These are phyloP conservation scores for Hestina assimilis DNA, from an alignment of 1,140 invertebrate genomes.

Conservation along the genomic window DNA sequence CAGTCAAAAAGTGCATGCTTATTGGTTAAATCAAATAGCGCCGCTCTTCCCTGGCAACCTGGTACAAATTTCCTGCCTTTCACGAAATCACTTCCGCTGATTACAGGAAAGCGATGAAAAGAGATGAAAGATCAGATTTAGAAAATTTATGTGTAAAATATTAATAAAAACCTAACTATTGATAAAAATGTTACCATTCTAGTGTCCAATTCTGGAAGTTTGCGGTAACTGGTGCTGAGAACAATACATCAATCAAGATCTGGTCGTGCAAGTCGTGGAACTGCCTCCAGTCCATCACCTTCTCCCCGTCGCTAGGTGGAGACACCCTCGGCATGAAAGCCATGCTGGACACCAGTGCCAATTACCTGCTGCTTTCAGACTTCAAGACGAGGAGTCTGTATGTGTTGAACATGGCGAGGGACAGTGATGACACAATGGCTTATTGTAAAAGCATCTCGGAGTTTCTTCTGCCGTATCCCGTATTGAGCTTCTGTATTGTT, in stretches of 20 bases:
- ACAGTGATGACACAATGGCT: constrained; percentile 50
- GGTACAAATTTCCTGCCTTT: too few species aligned
- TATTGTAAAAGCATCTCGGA: constrained; percentile 85
- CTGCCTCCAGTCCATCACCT: constrained; percentile 93
- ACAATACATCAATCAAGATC: constrained; percentile 94
- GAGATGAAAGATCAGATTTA: too few species aligned
- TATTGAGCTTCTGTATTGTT: constrained; percentile 91
- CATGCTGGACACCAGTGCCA: constrained; percentile 88
- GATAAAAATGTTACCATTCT: constrained; percentile 23
- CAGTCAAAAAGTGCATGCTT: too few species aligned
- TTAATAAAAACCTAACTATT: background rate
- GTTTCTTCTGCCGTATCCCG: constrained; percentile 89
- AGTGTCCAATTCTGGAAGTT: constrained; percentile 96
- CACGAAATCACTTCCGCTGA: too few species aligned
- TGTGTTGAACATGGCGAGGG: constrained; percentile 83
- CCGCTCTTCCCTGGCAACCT: too few species aligned
- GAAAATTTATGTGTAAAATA: too few species aligned
- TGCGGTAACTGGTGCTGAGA: constrained; percentile 92
- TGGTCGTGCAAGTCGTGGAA: constrained; percentile 97
- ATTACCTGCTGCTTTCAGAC: constrained; percentile 91
- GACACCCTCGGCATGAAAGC: constrained; percentile 84
- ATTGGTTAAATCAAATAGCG: too few species aligned
- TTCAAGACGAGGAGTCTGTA: constrained; percentile 88
- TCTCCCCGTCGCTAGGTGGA: constrained; percentile 69
- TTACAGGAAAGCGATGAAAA: too few species aligned